Evolutionary conservation across 2,888 invertebrate genomes (phyloP).

Genomic region (Chirona hameri): DNA sequence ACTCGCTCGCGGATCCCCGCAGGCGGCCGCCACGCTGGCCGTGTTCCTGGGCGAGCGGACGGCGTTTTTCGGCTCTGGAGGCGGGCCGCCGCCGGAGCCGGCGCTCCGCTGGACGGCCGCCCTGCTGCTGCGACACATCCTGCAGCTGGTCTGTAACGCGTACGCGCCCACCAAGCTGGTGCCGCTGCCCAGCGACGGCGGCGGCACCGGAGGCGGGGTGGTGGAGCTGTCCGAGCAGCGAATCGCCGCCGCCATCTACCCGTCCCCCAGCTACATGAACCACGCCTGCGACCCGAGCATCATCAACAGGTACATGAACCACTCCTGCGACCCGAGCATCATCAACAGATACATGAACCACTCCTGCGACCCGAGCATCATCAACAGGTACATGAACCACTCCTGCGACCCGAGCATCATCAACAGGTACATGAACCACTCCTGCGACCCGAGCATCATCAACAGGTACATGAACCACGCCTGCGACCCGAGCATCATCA

Average conservation of each 20-base stretch:
- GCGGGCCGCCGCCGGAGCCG: background rate
- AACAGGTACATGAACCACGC: too few species aligned
- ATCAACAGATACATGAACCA: too few species aligned
- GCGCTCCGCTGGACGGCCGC: conserved; percentile 55
- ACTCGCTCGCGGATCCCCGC: too few species aligned
- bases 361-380: too few species aligned
- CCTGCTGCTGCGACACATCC: conserved; percentile 67
- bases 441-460: too few species aligned
- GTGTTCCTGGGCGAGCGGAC: conserved; percentile 40
- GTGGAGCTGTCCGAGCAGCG: conserved; percentile 42
- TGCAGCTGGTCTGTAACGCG: conserved; percentile 77
- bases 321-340: too few species aligned
- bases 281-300: conserved; percentile 86
- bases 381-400: too few species aligned
- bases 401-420: too few species aligned
- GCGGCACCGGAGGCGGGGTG: conserved; percentile 38
- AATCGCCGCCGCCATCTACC: conserved; percentile 76
- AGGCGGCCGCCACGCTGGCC: conserved; percentile 44
- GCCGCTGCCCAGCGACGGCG: conserved; percentile 40
- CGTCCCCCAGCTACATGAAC: conserved; percentile 84
- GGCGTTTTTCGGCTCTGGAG: background rate
- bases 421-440: too few species aligned
- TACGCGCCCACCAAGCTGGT: conserved; percentile 58
- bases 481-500: too few species aligned
- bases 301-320: conserved; percentile 59